Evolutionary conservation across 2,888 invertebrate species (phyloP), one percentile per base, ranked within the genome.

Genomic region (Parasteatoda lunata): DNA sequence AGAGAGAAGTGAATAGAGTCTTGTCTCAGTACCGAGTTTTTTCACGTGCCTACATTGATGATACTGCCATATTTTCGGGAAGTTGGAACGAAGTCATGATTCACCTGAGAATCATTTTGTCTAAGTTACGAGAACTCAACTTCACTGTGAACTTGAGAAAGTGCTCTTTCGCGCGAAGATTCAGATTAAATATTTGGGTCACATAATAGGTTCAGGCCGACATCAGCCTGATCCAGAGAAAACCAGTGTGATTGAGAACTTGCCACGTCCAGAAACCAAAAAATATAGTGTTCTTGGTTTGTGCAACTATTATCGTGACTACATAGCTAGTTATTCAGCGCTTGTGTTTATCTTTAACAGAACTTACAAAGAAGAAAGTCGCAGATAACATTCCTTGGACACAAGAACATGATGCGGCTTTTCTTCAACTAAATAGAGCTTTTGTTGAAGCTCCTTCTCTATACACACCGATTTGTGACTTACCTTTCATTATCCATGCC

Each of bases 1-100:
- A 87, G 2, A 52, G 69, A 0, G 45, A 85, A 30, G 89, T 89
- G 88, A 88, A 84, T 51, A 65, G 52, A 52, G 84, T 88, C 4
- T 75, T 89, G 5, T 71, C 47, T 5, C 59, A 64, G 15, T 59
- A 69, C 30, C 1, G 52, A 15, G 47, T 9, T 11, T 64, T 47
- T 30, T 30, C 59, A n/a, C 5, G 48, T 11, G 54, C 75, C 5
- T 75, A 75, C 45, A 15, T 47, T 45, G 59, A 75, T 59, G 45
- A 75, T 47, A 59, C 4, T 7, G 30, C 73, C 5, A 52, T 72
- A 15, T 72, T 9, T 49, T 54, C 52, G n/a, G 52, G 49, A 6
- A 7, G 52, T 9, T 72, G 52, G 52, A 11, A 51, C 30, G 30
- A 30, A 30, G 1, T 52, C 4, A 13, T 59, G 4, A 4, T 59